phyloP scores from a whole-genome alignment of 2,888 invertebrate species.

The Drosophila crucigera region DNA sequence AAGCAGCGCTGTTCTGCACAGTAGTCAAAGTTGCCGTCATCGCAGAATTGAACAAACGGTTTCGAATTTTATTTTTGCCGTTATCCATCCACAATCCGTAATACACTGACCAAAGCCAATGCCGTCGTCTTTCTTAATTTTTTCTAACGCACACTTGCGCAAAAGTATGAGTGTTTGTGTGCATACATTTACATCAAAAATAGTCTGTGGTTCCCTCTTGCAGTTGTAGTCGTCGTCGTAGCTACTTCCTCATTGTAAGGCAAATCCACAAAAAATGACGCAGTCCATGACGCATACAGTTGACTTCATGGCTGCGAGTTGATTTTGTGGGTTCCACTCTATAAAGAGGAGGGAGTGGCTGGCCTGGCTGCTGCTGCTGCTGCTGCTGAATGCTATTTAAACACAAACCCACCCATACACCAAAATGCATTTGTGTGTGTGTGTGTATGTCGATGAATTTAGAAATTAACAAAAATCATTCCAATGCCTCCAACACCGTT shows the following conservation, averaged over 20 bases:
- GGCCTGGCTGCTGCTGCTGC: background rate
- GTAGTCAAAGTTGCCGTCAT: conserved; percentile 65
- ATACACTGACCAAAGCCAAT: conserved; percentile 57
- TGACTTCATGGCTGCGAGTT: conserved; percentile 32
- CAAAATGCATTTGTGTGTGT: background rate
- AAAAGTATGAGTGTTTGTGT: conserved; percentile 6
- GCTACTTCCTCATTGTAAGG: conserved; percentile 54
- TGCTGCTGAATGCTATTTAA: conserved; percentile 34
- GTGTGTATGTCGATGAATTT: conserved; percentile 16
- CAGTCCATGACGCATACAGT: conserved; percentile 59
- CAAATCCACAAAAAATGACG: conserved; percentile 63
- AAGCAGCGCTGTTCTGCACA: conserved; percentile 40
- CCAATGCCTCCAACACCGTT: conserved; percentile 38
- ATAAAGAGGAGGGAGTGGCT: conserved; percentile 53
- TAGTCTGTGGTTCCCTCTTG: conserved; percentile 37
- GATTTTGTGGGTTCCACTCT: conserved; percentile 27
- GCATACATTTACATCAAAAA: conserved; percentile 30
- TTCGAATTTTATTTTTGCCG: conserved; percentile 64
- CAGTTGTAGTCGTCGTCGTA: conserved; percentile 20
- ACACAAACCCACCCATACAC: conserved; percentile 26
- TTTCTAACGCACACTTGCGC: conserved; percentile 19
- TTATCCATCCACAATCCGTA: conserved; percentile 65
- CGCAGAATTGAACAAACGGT: conserved; percentile 67
- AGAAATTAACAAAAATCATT: conserved; percentile 30
- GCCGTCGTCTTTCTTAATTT: conserved; percentile 9